These are phyloP conservation scores for Hypothenemus hampei DNA, from an alignment of 1,140 invertebrate genomes.

Conservation along the genomic window DNA sequence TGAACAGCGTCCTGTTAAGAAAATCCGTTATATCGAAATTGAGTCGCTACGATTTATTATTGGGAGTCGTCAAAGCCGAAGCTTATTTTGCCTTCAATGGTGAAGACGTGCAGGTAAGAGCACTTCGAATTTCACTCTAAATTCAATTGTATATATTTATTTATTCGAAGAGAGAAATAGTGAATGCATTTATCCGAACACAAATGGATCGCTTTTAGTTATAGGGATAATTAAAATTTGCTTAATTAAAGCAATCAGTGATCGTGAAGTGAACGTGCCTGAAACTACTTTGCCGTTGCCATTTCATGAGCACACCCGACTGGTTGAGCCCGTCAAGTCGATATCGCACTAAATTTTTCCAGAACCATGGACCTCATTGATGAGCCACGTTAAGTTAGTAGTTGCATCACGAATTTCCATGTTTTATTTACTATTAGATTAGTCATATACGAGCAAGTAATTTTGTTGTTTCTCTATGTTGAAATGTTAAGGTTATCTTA, in stretches of 20 bases:
- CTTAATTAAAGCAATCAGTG: too few species aligned
- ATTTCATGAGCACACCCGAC: slow-evolving; percentile 8
- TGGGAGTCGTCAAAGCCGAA: slow-evolving; percentile 83
- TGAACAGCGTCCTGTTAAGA: slow-evolving; percentile 68
- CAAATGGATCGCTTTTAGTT: too few species aligned
- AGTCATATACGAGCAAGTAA: too few species aligned
- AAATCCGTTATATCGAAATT: slow-evolving; percentile 70
- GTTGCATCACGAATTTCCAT: slow-evolving; percentile 20
- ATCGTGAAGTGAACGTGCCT: slow-evolving; percentile 1
- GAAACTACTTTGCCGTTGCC: slow-evolving; percentile 13
- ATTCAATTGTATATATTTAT: too few species aligned
- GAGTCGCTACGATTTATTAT: slow-evolving; percentile 84
- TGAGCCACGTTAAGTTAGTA: slow-evolving; percentile 9
- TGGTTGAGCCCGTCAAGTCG: slow-evolving; percentile 6
- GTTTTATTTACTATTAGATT: slow-evolving; percentile 8
- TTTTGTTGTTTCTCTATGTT: too few species aligned
- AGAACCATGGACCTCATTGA: slow-evolving; percentile 6
- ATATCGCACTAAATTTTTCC: slow-evolving; percentile 15
- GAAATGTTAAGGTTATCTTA: too few species aligned
- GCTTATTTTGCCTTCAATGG: slow-evolving; percentile 86
- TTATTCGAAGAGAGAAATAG: too few species aligned
- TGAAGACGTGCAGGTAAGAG: slow-evolving; percentile 64
- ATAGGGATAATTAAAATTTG: too few species aligned
- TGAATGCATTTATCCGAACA: too few species aligned
- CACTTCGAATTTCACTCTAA: too few species aligned